Percentiles rank a stretch among this genome's conserved stretches.
Conservation (phyloP, 53 echinoderm and acorn worm species). For the Henricia sp. region DNA sequence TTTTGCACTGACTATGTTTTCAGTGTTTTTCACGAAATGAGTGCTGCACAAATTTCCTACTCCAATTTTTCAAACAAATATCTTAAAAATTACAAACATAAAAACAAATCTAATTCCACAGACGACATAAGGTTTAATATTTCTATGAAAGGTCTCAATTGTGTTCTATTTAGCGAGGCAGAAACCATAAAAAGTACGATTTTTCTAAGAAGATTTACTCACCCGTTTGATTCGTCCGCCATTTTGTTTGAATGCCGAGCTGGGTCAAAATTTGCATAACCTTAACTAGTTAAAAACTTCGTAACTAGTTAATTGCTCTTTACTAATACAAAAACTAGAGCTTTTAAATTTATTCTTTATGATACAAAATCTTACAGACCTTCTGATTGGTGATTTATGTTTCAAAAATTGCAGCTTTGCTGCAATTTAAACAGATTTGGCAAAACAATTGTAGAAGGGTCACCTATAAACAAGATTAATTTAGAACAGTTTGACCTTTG, state of each 20-base stretch:
- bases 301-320: slow-evolving; percentile 20
- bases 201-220: not conserved
- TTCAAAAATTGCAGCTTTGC: not conserved
- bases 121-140: too few species aligned
- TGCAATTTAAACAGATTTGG: not conserved
- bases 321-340: not conserved
- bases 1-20: too few species aligned
- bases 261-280: slow-evolving; percentile 45
- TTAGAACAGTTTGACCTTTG: not conserved
- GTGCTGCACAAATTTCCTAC: too few species aligned
- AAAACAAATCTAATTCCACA: not conserved
- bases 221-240: slow-evolving; percentile 70
- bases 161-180: too few species aligned
- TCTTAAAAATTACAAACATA: not conserved
- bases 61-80: too few species aligned
- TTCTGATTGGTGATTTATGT: too few species aligned
- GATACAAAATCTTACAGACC: not conserved
- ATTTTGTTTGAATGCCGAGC: slow-evolving; percentile 58
- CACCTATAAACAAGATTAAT: not conserved
- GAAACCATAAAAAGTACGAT: not conserved
- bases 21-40: too few species aligned
- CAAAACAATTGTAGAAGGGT: not conserved
- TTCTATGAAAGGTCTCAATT: too few species aligned
- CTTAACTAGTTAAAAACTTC: slow-evolving; percentile 35
- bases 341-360: not conserved